These are phyloP conservation scores for Meta bourneti DNA, from an alignment of 2,888 invertebrate species.

Conservation along the genomic window DNA sequence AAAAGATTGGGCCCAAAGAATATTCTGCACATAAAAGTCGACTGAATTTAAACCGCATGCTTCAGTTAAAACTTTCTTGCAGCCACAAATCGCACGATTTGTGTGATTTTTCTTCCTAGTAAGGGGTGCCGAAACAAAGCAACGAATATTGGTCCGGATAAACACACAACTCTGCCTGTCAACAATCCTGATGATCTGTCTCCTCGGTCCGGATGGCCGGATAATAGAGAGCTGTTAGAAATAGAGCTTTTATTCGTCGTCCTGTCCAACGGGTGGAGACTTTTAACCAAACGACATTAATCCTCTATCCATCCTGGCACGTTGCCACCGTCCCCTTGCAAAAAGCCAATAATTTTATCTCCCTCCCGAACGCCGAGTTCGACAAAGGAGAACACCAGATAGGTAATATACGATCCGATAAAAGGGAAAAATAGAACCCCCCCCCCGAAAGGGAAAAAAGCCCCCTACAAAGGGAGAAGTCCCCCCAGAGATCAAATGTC, in stretches of 20 bases:
- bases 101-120: too few species aligned
- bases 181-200: neutral
- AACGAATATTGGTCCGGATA: too few species aligned
- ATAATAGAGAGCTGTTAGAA: constrained; percentile 38
- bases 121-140: too few species aligned
- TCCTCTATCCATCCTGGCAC: constrained; percentile 44
- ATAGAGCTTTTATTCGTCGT: constrained; percentile 29
- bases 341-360: constrained; percentile 67
- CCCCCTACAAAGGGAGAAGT: constrained; percentile 12
- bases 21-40: too few species aligned
- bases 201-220: neutral
- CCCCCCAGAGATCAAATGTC: constrained; percentile 60
- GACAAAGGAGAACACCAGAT: constrained; percentile 64
- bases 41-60: too few species aligned
- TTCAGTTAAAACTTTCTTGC: too few species aligned
- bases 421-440: constrained; percentile 47
- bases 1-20: too few species aligned
- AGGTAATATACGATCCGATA: constrained; percentile 62
- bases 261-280: constrained; percentile 19
- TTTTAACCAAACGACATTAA: constrained; percentile 60
- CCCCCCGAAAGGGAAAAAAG: neutral
- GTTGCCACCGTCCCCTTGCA: constrained; percentile 40
- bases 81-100: too few species aligned
- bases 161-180: too few species aligned
- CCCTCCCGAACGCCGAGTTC: constrained; percentile 8